phyloP scores from a whole-genome alignment of 2,113 vertebrate genomes.

The Mus spicilegus region DNA sequence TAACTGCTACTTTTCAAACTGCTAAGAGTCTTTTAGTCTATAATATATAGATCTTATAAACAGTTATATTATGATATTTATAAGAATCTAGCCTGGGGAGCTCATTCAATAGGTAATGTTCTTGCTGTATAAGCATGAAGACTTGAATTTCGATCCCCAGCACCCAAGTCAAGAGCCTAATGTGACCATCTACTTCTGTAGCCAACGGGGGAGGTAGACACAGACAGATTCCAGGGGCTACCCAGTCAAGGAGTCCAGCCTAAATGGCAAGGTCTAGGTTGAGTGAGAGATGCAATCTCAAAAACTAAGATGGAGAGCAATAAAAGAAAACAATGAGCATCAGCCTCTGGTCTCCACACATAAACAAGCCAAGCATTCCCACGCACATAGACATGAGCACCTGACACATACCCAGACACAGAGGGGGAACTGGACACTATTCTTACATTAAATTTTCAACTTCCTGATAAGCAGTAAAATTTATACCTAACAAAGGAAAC shows the following conservation, averaged over 20 bases:
- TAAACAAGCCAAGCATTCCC: not conserved
- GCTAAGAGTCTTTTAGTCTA: not conserved
- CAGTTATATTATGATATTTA: not conserved
- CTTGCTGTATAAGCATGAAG: not conserved
- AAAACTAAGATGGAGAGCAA: not conserved
- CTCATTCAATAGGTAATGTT: not conserved
- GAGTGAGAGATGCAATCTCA: not conserved
- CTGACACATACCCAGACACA: not conserved
- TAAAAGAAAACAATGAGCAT: not conserved
- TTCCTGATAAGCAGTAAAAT: conserved; percentile 10
- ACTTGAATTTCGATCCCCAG: not conserved
- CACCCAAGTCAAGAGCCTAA: not conserved
- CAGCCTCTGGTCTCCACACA: not conserved
- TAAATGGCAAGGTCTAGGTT: not conserved
- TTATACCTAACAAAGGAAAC: conserved; percentile 4
- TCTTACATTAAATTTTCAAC: conserved; percentile 43
- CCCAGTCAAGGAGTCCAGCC: not conserved
- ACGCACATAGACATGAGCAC: not conserved
- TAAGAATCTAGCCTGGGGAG: not conserved
- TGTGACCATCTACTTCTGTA: not conserved
- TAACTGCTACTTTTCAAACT: not conserved
- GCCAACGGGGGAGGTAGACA: not conserved
- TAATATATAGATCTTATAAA: not conserved
- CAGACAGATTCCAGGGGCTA: not conserved
- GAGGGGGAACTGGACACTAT: not conserved